Percentiles rank a stretch among this genome's conserved stretches.
Conservation (phyloP, 2,888 invertebrate species). For the Patella ulyssiponensis region DNA sequence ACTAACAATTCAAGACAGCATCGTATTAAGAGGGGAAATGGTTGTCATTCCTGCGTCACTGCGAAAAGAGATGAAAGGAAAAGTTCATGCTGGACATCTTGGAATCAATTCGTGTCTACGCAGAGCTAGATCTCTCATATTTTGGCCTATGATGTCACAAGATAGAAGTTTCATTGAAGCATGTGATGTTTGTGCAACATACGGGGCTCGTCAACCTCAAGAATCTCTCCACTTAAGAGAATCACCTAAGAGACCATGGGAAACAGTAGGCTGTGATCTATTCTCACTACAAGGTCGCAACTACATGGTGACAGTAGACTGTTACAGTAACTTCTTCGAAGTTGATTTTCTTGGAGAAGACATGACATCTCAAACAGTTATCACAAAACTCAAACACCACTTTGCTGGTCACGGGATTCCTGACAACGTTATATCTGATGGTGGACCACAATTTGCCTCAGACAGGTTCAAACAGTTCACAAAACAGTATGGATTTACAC, state of each 20-base stretch:
- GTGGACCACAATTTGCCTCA: neutral
- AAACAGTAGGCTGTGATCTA: conserved; percentile 44
- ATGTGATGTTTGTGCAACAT: conserved; percentile 34
- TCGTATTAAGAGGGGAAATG: conserved; percentile 7
- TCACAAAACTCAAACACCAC: conserved; percentile 37
- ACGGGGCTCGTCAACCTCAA: conserved; percentile 23
- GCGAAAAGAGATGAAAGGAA: conserved; percentile 12
- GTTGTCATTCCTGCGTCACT: conserved; percentile 20
- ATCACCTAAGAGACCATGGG: conserved; percentile 40
- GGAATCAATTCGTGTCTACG: conserved; percentile 21
- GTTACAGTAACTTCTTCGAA: conserved; percentile 39
- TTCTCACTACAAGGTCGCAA: conserved; percentile 35
- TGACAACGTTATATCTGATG: neutral
- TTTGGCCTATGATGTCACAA: conserved; percentile 39
- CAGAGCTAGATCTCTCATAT: conserved; percentile 24
- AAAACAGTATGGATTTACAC: too few relatives aligned
- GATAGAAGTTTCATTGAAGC: conserved; percentile 34
- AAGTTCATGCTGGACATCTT: conserved; percentile 16
- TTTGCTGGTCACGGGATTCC: conserved; percentile 35
- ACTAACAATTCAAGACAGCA: conserved; percentile 18
- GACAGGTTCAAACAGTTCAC: conserved; percentile 12
- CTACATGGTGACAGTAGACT: conserved; percentile 44
- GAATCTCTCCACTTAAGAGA: conserved; percentile 35
- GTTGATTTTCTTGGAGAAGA: conserved; percentile 33
- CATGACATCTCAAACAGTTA: conserved; percentile 22